Evolutionary conservation across 2,888 invertebrate species (phyloP).

Genomic region (Plemyria rubiginata): DNA sequence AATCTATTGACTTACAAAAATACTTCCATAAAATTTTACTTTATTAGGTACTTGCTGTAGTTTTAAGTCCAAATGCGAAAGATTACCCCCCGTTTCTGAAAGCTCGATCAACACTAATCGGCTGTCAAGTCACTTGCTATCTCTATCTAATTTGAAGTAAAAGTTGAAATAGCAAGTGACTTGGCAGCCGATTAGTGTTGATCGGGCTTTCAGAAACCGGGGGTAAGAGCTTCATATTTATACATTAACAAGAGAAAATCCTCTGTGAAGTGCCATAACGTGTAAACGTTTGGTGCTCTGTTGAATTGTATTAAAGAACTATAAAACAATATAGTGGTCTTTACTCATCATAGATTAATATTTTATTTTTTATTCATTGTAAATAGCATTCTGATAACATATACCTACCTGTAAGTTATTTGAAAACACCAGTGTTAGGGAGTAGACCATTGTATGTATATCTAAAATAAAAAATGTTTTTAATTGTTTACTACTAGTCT

Average conservation of each 20-base stretch:
- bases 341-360: slow-evolving; percentile 56
- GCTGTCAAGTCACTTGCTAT: no score
- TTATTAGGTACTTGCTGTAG: slow-evolving; percentile 53
- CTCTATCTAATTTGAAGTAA: no score
- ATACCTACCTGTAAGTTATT: slow-evolving; percentile 54
- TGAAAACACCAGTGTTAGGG: slow-evolving; percentile 56
- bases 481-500: slow-evolving; percentile 75
- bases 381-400: slow-evolving; percentile 64
- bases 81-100: no score
- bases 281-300: slow-evolving; percentile 65
- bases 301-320: slow-evolving; percentile 48
- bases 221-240: slow-evolving; percentile 45
- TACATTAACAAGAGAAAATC: slow-evolving; percentile 38
- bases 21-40: slow-evolving; percentile 48
- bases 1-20: slow-evolving; percentile 48
- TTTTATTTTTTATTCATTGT: slow-evolving; percentile 65
- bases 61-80: slow-evolving; percentile 45
- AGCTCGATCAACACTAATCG: no score
- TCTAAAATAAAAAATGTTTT: slow-evolving; percentile 64
- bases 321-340: slow-evolving; percentile 64
- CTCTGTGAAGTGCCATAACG: slow-evolving; percentile 51
- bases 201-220: no score
- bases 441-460: slow-evolving; percentile 51
- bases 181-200: no score
- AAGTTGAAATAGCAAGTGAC: no score